Evolutionary conservation across 2,113 vertebrate species (phyloP), one percentile per base, ranked within the genome.

Genomic region (Meriones unguiculatus): DNA sequence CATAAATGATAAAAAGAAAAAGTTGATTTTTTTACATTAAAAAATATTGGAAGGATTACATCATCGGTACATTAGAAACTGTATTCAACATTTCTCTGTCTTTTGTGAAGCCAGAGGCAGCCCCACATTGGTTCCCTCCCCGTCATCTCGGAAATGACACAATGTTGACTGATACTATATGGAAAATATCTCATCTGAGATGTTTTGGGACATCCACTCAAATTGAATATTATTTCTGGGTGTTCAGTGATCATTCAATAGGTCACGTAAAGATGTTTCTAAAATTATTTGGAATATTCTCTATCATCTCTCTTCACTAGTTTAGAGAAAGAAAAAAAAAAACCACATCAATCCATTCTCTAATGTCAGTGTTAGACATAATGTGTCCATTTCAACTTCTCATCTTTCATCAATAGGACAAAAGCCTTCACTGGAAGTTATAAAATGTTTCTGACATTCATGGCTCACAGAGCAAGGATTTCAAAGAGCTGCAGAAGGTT

Each of bases 381-480:
- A 57, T 67, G 41, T 93, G 90, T 91, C 57, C 69, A 32, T 41
- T 91, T 77, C 67, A 69, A 54, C 30, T 98, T 94, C 94, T 96
- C 65, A 89, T 96, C 97, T 97, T 97, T 97, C 98, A 93, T 96
- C 97, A 98, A 92, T 95, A 97, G 70, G 5, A 24, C 80, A 96
- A 95, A 98, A 95, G 17, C 78, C 94, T 86, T 95, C 93, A 90
- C 0, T 93, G 70, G 89, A 97, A 96, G 46, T 89, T 96, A 75
- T 80, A 96, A 98, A 98, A 95, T 76, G 64, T 97, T 98, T 97
- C 94, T 97, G 97, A 98, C 96, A 97, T 94, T 98, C 97, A 87
- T 94, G 97, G 94, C 86, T 98, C 98, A 98, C 75, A 97, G 93
- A 98, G 85, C 62, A 95, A 17, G 2, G 3, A 87, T 98, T 98